Evolutionary conservation across 1,140 invertebrate genomes (phyloP), one percentile per base, ranked within the genome.

Genomic region (Lordiphosa clarofinis): DNA sequence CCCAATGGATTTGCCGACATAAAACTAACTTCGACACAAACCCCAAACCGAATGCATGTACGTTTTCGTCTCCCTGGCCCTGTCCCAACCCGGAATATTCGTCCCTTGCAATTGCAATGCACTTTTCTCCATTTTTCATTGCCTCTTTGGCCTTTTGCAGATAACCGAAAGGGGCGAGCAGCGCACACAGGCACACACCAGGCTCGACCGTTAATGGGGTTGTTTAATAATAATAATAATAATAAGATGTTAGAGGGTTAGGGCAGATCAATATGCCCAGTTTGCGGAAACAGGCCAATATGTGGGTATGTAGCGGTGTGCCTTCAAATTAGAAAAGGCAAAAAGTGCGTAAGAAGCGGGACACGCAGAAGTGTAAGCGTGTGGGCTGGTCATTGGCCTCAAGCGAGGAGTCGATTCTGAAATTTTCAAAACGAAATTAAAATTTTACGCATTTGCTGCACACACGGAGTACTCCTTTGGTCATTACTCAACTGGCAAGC

Each of bases 361-460:
- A 66, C 50, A 71, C 36, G n/a, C 3, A 1, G 11, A 15, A 33
- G 40, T 57, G 63, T 39, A 19, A 49, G 55, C 66, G 42, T 66
- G 48, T 55, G 49, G 66, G 40, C 78, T 81, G 76, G 76, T 81
- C 76, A 81, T 81, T 81, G 76, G 76, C 76, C 76, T 81, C 73
- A 65, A 82, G 58, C 48, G 39, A 61, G 55, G 52, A 56, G 67
- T 73, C 75, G 62, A 82, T 66, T 31, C 8, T 64, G 56, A 72
- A 82, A 81, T 68, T 84, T 81, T 84, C 76, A 81, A 81, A 81
- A 81, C 76, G 76, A 81, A 81, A 81, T 81, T 81, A 81, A 81
- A 81, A 81, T 81, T 81, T 81, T 81, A 81, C 76, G 76, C 76
- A 81, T 72, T 81, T 72, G 72, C 76, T 36, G 47, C 54, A 56